Percentiles rank a stretch among this genome's conserved stretches.
phyloP scores from a whole-genome alignment of 2,888 invertebrate genomes.

The Temnothorax rugatulus region DNA sequence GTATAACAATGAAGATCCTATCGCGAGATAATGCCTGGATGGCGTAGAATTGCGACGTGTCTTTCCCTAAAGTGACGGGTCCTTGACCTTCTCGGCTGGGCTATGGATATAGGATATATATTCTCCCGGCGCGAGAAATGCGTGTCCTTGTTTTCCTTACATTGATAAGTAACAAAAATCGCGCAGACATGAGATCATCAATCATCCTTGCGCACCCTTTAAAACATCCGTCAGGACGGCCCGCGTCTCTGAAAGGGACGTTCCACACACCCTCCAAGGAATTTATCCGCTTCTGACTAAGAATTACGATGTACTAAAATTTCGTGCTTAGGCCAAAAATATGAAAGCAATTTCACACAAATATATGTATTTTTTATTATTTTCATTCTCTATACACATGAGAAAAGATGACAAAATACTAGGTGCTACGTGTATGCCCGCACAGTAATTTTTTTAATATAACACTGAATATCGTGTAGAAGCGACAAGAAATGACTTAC shows the following conservation, averaged over 20 bases:
- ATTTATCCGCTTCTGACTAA: constrained; percentile 4
- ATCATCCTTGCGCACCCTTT: neutral
- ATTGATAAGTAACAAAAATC: neutral
- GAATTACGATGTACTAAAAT: neutral
- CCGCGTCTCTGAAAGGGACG: neutral
- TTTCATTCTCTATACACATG: neutral
- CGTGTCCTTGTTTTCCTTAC: neutral
- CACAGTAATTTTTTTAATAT: neutral
- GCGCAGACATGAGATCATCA: neutral
- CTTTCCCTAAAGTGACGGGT: neutral
- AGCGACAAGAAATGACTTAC: neutral
- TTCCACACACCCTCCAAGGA: neutral
- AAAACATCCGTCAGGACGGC: neutral
- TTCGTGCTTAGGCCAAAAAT: neutral
- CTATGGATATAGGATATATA: neutral
- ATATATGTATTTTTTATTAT: neutral
- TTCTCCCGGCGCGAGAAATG: neutral
- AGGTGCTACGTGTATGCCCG: neutral
- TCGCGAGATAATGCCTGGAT: constrained; percentile 48
- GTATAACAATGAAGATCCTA: constrained; percentile 52
- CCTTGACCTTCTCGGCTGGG: neutral
- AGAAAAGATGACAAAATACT: neutral
- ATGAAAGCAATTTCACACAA: neutral
- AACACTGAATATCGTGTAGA: neutral
- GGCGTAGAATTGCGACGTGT: constrained; percentile 15